Evolutionary conservation across 2,113 vertebrate species (phyloP).

Genomic region (Eclectus roratus): DNA sequence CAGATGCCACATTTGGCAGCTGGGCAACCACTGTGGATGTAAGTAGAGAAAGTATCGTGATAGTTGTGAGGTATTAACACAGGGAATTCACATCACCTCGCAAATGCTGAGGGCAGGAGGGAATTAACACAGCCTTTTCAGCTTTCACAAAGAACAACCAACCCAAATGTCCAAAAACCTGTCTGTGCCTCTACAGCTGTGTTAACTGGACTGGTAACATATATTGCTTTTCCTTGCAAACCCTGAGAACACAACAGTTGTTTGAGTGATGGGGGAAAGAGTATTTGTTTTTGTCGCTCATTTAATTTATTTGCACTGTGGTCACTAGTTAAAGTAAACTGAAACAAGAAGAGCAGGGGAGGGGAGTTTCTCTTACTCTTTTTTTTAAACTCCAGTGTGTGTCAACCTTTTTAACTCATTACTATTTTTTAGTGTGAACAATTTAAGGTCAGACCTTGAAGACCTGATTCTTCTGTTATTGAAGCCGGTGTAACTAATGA

Average conservation of each 20-base stretch:
- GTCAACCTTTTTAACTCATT: not conserved
- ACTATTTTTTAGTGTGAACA: not conserved
- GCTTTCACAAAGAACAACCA: slow-evolving; percentile 19
- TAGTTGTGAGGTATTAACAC: not conserved
- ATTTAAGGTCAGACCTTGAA: not conserved
- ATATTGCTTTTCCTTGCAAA: not conserved
- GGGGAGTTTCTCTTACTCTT: not conserved
- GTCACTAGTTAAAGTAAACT: slow-evolving; percentile 40
- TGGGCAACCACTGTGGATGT: not conserved
- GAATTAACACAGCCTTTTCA: not conserved
- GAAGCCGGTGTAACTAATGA: not conserved
- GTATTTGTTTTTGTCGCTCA: slow-evolving; percentile 37
- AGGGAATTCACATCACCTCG: not conserved
- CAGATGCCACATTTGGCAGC: not conserved
- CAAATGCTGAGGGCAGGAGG: not conserved
- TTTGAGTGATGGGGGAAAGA: not conserved
- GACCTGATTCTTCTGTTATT: not conserved
- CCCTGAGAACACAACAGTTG: slow-evolving; percentile 16
- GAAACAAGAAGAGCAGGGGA: not conserved
- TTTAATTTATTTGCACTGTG: slow-evolving; percentile 41
- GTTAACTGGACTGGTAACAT: not conserved
- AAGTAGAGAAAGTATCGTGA: not conserved
- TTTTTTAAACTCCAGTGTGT: not conserved
- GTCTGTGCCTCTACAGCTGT: not conserved
- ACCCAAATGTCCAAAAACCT: not conserved